These are phyloP conservation scores for Sporophila hypoxantha DNA, from an alignment of 2,113 vertebrate species.

Conservation along the genomic window DNA sequence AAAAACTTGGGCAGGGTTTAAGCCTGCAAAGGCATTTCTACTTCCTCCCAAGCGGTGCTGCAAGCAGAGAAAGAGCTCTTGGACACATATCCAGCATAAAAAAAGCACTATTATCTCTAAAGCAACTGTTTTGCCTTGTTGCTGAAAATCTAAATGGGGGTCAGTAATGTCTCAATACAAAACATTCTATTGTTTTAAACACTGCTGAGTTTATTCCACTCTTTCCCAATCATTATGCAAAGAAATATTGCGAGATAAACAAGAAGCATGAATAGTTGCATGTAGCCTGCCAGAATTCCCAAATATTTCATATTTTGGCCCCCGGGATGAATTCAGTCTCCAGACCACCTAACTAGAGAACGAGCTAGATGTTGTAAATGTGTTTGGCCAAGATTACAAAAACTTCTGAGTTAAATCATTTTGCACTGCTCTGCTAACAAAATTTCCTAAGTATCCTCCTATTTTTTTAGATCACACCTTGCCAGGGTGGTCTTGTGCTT, in stretches of 20 bases:
- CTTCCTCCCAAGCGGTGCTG: background rate
- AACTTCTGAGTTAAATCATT: constrained; percentile 9
- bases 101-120: background rate
- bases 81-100: background rate
- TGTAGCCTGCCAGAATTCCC: constrained; percentile 27
- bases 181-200: constrained; percentile 24
- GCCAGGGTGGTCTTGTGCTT: constrained; percentile 1
- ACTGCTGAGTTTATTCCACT: constrained; percentile 12
- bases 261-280: background rate
- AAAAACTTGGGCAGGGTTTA: background rate
- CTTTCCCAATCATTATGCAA: constrained; percentile 35
- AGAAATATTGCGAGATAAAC: constrained; percentile 7
- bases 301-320: constrained; percentile 49
- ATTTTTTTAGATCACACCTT: background rate
- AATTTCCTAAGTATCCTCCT: background rate
- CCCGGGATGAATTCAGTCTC: background rate
- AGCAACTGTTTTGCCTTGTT: background rate
- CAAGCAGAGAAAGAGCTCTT: background rate
- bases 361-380: background rate
- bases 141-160: background rate
- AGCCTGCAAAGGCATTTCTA: background rate
- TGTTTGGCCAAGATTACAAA: constrained; percentile 14
- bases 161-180: background rate
- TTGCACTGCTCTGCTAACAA: background rate
- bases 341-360: constrained; percentile 55